Evolutionary conservation across 1,140 invertebrate species (phyloP).

Genomic region (Zophobas morio): DNA sequence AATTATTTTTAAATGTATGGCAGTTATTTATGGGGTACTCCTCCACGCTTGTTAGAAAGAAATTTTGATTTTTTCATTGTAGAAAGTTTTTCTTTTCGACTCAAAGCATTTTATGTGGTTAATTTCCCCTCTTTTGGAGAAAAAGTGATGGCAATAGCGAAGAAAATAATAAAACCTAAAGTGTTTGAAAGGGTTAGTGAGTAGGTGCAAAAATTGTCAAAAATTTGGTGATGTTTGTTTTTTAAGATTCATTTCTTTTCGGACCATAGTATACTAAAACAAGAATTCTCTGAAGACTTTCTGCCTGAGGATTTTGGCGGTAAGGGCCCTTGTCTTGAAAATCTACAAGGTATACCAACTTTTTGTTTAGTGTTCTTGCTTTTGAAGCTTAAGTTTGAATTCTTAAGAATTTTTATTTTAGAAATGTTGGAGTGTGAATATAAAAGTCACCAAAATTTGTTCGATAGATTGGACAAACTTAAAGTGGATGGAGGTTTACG

Average conservation of each 20-base stretch:
- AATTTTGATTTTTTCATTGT: neutral
- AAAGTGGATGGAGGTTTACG: neutral
- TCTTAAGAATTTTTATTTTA: neutral
- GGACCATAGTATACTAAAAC: neutral
- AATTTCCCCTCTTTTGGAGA: slow-evolving; percentile 14
- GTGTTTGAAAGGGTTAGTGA: slow-evolving; percentile 18
- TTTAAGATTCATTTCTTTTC: neutral
- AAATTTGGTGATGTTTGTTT: neutral
- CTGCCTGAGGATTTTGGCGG: slow-evolving; percentile 41
- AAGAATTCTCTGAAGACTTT: neutral
- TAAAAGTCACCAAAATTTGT: neutral
- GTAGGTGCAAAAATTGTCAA: neutral
- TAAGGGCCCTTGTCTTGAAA: neutral
- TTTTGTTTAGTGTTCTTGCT: neutral
- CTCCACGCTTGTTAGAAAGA: neutral
- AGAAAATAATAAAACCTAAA: slow-evolving; percentile 19
- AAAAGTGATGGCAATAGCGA: neutral
- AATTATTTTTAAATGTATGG: neutral
- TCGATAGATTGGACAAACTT: neutral
- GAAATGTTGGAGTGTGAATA: slow-evolving; percentile 6
- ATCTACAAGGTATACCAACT: slow-evolving; percentile 12
- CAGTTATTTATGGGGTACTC: slow-evolving; percentile 15
- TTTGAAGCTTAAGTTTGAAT: no score
- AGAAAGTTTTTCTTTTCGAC: slow-evolving; percentile 8
- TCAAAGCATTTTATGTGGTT: neutral